Evolutionary conservation across 2,113 vertebrate species (phyloP), one percentile per base, ranked within the genome.

Genomic region (Vulpes ferrilata): DNA sequence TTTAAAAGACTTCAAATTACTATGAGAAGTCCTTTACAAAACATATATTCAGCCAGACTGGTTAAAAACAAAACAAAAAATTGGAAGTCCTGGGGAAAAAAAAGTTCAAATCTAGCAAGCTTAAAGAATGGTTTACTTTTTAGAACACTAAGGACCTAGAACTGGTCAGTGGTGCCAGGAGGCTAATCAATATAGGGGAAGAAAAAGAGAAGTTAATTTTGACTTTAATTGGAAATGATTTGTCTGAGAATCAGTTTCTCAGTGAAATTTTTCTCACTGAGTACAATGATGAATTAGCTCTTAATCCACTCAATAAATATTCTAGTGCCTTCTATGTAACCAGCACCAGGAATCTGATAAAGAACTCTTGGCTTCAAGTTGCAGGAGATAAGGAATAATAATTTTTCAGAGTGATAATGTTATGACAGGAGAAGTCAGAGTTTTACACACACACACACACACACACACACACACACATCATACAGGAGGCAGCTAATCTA

Each of bases 31-130:
- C 9, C 43, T 65, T 80, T 8, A 73, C 23, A 90, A 84, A 96
- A 92, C 51, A 82, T 94, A 84, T 19, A 84, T 55, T 91, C 48
- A 88, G 64, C 51, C 62, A 93, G 83, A 93, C 3, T 60, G 25
- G 53, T 69, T 96, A 74, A 95, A 96, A 96, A 69, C 48, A 92
- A 96, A 90, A 91, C 51, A 93, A 93, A 93, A 96, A 10, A 30
- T 88, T 74, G 11, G 27, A 92, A 92, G 64, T 90, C 82, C 11
- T 22, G 90, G 23, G 64, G 6, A 3, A 62, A 87, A 81, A 81
- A 87, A 78, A 7, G 7, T 67, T 80, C 69, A 95, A 96, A 93
- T 73, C 19, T 53, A 95, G 67, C 51, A 95, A 71, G 25, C 57
- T 88, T 57, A 90, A 97, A 96, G 74, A 96, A 84, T 81, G 51